A percentile compares a stretch with the other conserved stretches of the same genome.
Conservation (phyloP, 1,140 invertebrate species). For the Acarapis woodi region DNA sequence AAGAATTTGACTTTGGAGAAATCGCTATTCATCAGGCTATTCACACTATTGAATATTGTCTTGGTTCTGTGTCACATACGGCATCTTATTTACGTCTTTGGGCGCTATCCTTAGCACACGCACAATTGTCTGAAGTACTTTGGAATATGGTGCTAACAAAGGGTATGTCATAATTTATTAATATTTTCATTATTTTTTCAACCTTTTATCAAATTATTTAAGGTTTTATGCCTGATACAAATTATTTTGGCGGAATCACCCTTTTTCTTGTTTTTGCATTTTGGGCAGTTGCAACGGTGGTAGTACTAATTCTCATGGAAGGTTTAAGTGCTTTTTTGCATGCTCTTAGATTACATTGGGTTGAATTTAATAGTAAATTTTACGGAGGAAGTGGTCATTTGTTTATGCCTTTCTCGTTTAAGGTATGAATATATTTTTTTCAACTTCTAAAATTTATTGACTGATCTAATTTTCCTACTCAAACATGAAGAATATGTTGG, state of each 20-base stretch:
- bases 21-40: constrained; percentile 70
- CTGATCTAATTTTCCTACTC: too few species aligned
- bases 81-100: constrained; percentile 81
- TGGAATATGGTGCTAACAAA: constrained; percentile 13
- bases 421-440: too few species aligned
- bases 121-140: constrained; percentile 73
- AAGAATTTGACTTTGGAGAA: constrained; percentile 56
- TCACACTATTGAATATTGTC: constrained; percentile 83
- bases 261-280: constrained; percentile 45
- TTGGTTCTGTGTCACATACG: constrained; percentile 78
- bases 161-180: too few species aligned
- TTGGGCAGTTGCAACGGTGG: constrained; percentile 56
- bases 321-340: constrained; percentile 89
- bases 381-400: constrained; percentile 19
- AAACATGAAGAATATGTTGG: too few species aligned
- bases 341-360: constrained; percentile 86
- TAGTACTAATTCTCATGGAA: constrained; percentile 76
- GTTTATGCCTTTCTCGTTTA: constrained; percentile 18
- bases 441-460: too few species aligned
- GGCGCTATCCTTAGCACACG: constrained; percentile 76
- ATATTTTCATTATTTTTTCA: too few species aligned
- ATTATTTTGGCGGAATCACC: constrained; percentile 25
- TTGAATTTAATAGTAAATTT: constrained; percentile 30
- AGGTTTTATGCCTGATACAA: too few species aligned
- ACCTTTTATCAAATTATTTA: too few species aligned